Base-by-base conservation (phyloP, 1,140 invertebrate genomes). In the Panagrolaimus sp. region DNA sequence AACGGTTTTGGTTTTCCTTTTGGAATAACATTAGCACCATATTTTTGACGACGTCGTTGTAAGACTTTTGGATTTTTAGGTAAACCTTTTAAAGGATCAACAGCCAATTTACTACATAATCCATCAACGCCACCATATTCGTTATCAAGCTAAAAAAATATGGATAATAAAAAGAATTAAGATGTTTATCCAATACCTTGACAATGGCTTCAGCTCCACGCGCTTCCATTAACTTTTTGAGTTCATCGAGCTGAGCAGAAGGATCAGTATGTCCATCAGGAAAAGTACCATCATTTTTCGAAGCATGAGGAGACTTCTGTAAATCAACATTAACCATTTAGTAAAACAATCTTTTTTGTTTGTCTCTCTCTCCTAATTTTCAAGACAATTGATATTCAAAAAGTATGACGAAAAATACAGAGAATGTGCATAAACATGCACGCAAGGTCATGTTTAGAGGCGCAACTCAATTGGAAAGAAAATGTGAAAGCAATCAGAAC, bases 1-100 rank as follows among this genome's bases (percentile, higher is more conserved):
- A 99, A 98, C 74, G 93, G 94, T 89, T 98, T 98, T 78, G 94
- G 92, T 83, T 93, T 92, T 87, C 96, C 96, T 72, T 94, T 93
- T 84, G 96, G 95, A 87, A 99, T 98, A 83, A 91, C 88, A 86
- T 98, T 98, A 74, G 92, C 92, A 83, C 96, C 96, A 88, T 94
- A 98, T 79, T 90, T 91, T 84, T 92, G 89, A 83, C 91, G 89
- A 85, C 95, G 89, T 83, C 92, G 90, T 82, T 95, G 91, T 76
- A 94, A 86, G 84, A 97, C 94, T 23, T 65, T 46, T 74, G 88
- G 88, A 84, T 89, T 87, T 77, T 91, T 90, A 85, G 90, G 90
- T 84, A 98, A 88, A 86, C 94, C 94, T 92, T 85, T 65, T 79
- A 83, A 65, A 73, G 92, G 91, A 80, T 93, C 96, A 82, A 93